These are phyloP conservation scores for Notoglanidium macrostoma DNA, from an alignment of 2,797 vertebrate genomes.

Conservation along the genomic window DNA sequence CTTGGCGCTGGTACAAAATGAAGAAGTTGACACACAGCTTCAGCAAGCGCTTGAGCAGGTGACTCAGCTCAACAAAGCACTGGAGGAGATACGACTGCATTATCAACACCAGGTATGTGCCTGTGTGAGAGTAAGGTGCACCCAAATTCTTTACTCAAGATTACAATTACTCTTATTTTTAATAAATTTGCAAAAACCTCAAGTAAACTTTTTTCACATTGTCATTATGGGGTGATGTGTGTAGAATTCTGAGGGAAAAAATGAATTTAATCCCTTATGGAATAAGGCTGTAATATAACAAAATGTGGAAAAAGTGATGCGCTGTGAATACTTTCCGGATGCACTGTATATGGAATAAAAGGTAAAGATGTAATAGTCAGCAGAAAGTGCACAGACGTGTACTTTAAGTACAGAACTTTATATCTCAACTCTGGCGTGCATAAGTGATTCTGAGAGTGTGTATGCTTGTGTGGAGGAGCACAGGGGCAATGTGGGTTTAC, in stretches of 20 bases:
- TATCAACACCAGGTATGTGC: constrained; percentile 67
- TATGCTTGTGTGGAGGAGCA: neutral
- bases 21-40: constrained; percentile 64
- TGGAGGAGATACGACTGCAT: constrained; percentile 68
- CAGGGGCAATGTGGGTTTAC: neutral
- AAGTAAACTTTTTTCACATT: too few species aligned
- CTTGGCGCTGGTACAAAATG: constrained; percentile 52
- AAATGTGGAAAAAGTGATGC: too few species aligned
- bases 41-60: constrained; percentile 75
- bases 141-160: too few species aligned
- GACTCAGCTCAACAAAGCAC: constrained; percentile 58
- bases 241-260: too few species aligned
- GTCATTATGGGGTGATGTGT: too few species aligned
- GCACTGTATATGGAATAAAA: neutral
- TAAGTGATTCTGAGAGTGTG: neutral
- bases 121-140: neutral
- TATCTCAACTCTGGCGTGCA: neutral
- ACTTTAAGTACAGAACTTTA: too few species aligned
- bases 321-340: too few species aligned
- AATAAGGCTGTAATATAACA: too few species aligned
- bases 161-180: too few species aligned
- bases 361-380: neutral
- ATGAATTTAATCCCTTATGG: too few species aligned
- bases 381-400: neutral
- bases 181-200: too few species aligned